Base-by-base conservation (phyloP, 2,888 invertebrate species). In the Spodoptera exigua region DNA sequence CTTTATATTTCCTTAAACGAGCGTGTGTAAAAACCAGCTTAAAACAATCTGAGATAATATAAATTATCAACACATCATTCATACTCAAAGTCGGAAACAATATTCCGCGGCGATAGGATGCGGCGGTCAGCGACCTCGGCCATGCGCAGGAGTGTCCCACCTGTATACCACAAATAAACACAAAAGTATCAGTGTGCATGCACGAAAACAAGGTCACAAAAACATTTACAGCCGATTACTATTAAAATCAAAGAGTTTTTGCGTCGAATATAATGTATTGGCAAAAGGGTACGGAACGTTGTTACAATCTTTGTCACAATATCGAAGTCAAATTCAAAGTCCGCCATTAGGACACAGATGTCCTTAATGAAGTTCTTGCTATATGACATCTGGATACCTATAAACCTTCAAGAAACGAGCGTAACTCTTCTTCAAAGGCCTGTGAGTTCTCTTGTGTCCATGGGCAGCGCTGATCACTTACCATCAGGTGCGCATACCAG, bases 61-160 rank as follows among this genome's bases (percentile, higher is more conserved):
- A 59, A 48, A 27, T 27, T 36, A 36, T 45, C 40, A 43, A 60
- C 53, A 47, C 57, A 47, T 59, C 56, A 65, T 61, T 70, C 49
- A 61, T 58, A 67, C 52, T 56, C 14, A 16, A 61, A 62, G 65
- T 69, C 74, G 70, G 78, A 78, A 78, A 74, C 69, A 70, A 70
- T 74, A 69, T 72, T 63, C 72, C 72, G 68, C 58, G 40, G 60
- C 45, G 52, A 68, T 78, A 77, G 77, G 78, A 78, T 74, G 61
- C 49, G 56, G n/a, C 65, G 78, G 78, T 79, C 75, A 78, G 49
- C 61, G 66, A 71, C 78, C 76, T 61, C 64, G 61, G 51, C 58
- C 46, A 61, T 72, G 70, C 70, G 76, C 76, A 68, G 64, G 78
- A 74, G 73, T 68, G 61, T 67, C 60, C 68, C 65, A 80, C 76